A percentile compares a stretch with the other conserved stretches of the same genome.
Evolutionary conservation across 1,140 invertebrate genomes (phyloP).

Genomic region (Bombus breviceps): DNA sequence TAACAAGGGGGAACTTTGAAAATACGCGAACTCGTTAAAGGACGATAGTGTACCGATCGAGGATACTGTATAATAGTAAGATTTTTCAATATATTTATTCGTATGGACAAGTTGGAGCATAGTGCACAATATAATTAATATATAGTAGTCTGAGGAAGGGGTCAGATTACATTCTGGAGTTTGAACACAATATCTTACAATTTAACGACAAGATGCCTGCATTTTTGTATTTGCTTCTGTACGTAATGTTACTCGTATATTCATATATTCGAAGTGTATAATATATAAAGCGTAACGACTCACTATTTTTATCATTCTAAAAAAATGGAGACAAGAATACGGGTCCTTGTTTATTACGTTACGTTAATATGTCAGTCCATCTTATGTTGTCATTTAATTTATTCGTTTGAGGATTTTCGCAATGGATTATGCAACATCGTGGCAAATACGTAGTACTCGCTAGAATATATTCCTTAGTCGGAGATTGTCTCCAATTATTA

Average conservation of each 20-base stretch:
- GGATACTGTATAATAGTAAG: slow-evolving; percentile 45
- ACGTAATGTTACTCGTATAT: slow-evolving; percentile 77
- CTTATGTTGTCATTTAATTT: slow-evolving; percentile 69
- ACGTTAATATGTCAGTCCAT: slow-evolving; percentile 74
- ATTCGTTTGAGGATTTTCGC: slow-evolving; percentile 55
- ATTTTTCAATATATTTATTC: slow-evolving; percentile 74
- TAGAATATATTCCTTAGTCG: slow-evolving; percentile 59
- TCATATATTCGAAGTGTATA: slow-evolving; percentile 77
- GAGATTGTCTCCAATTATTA: slow-evolving; percentile 70
- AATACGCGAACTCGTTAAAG: not conserved
- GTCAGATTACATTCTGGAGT: slow-evolving; percentile 81
- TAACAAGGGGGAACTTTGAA: not conserved
- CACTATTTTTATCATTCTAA: slow-evolving; percentile 78
- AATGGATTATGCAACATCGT: slow-evolving; percentile 71
- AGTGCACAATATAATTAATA: slow-evolving; percentile 70
- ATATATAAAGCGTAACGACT: slow-evolving; percentile 80
- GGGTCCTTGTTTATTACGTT: slow-evolving; percentile 74
- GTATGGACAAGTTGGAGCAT: slow-evolving; percentile 44
- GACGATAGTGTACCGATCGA: slow-evolving; percentile 8
- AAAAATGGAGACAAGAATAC: slow-evolving; percentile 76
- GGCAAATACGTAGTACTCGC: slow-evolving; percentile 65
- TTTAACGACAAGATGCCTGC: slow-evolving; percentile 81
- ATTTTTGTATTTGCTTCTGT: slow-evolving; percentile 78
- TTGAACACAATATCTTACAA: slow-evolving; percentile 82
- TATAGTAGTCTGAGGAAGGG: slow-evolving; percentile 80